Evolutionary conservation across 2,113 vertebrate species (phyloP).

Genomic region (Rhinopomastus cyanomelas): DNA sequence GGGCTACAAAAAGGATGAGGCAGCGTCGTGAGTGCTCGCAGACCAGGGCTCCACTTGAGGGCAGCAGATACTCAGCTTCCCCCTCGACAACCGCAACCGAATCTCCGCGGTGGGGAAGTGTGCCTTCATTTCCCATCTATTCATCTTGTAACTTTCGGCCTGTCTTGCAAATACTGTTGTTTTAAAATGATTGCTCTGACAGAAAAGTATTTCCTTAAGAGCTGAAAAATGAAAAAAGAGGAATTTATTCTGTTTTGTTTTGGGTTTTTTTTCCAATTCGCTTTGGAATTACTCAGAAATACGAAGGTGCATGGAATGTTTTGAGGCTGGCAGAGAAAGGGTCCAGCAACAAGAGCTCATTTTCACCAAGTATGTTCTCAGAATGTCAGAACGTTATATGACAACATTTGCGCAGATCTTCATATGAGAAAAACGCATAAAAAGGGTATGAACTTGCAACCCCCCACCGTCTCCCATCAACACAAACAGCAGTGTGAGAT

Average conservation of each 20-base stretch:
- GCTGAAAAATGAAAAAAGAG: neutral
- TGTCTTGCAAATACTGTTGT: neutral
- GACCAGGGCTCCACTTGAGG: conserved; percentile 57
- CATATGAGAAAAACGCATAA: neutral
- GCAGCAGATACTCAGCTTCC: conserved; percentile 71
- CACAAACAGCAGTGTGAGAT: neutral
- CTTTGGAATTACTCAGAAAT: neutral
- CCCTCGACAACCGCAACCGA: too few relatives aligned
- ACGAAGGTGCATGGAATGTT: neutral
- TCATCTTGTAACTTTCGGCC: neutral
- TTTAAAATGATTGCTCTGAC: neutral
- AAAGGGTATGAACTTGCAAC: neutral
- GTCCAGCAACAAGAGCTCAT: neutral
- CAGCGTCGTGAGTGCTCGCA: neutral
- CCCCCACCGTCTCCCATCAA: neutral
- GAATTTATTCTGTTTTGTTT: neutral
- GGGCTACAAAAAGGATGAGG: neutral
- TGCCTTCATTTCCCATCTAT: neutral
- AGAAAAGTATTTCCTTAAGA: neutral
- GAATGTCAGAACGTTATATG: neutral
- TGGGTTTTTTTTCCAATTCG: neutral
- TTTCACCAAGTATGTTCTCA: neutral
- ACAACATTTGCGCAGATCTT: neutral
- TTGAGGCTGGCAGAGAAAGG: neutral
- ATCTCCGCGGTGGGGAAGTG: too few relatives aligned